Evolutionary conservation across 2,888 invertebrate genomes (phyloP), one percentile per base, ranked within the genome.

Genomic region (Tipula helvola): DNA sequence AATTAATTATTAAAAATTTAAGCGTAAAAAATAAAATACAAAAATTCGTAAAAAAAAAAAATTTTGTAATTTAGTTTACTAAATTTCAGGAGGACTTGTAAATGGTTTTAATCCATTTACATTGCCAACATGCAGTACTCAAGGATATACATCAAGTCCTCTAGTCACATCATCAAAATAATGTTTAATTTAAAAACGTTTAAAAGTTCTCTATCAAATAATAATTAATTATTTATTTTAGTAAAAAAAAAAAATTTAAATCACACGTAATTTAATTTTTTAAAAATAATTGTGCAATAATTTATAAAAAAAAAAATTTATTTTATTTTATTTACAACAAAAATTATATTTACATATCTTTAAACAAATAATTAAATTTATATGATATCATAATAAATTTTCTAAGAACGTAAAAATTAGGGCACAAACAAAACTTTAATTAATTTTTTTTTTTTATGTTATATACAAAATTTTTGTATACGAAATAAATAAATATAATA

Each of bases 101-200:
- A 95, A 96, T 42, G 97, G 98, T 83, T 98, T 98, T 93, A 97
- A 97, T 91, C 97, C 97, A 42, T 98, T 98, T 92, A 96, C 97
- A 88, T 93, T 97, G 90, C 97, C 97, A 85, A 96, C 97, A 86
- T 97, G 97, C 92, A 96, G 95, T 90, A 95, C 96, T 83, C 97
- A 97, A 91, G 91, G 91, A 91, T 97, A 97, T 91, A 95, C 96
- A 88, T 94, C 95, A 89, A 95, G 95, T 89, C 96, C 97, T 36
- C 93, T 97, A 87, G 94, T 95, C 88, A 94, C 95, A 88, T 95
- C 96, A 86, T 95, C 95, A 90, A 97, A 95, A 93, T 95, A 95
- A 93, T 92, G 91, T 90, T 90, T 86, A 52, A n/a, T 52, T 86
- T 86, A 47, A 52, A 52, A 52, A 52, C n/a, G 28, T 28, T 28